Evolutionary conservation across 2,113 vertebrate species (phyloP), one percentile per base, ranked within the genome.

Genomic region (Megaceryle maxima): DNA sequence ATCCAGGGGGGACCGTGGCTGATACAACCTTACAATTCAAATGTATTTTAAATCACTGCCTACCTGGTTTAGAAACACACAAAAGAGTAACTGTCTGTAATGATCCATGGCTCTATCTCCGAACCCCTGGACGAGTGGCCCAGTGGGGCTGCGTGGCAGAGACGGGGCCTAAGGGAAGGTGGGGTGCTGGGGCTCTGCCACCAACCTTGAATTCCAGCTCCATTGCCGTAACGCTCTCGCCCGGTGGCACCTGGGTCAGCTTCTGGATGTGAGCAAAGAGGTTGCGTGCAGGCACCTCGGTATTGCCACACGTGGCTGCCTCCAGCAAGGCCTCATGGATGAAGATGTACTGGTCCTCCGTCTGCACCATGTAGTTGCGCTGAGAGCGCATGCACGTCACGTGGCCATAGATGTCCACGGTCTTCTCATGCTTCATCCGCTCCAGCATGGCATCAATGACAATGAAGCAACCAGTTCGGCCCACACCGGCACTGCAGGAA

Each of bases 341-440:
- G 97, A 99, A 99, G 93, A 99, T 98, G 55, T 99, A 99, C 94
- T 99, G 99, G 97, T 99, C 99, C 97, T 99, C 99, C 1, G 99
- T 99, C 98, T 99, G 99, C 66, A 99, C 99, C 99, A 99, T 99
- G 97, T 99, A 99, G 98, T 99, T 99, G 88, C 99, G 98, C 98
- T 99, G 99, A 3, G 99, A 98, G 24, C 99, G 98, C 99, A 99
- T 99, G 97, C 99, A 99, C 0, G 99, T 99, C 98, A 99, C 99
- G 3, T 99, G 99, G 77, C 99, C 99, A 0, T 99, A 99, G 96
- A 99, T 98, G 97, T 99, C 99, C 41, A 99, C 99, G 0, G 99
- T 98, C 96, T 99, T 99, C 98, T 99, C 99, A 0, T 99, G 99
- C 56, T 99, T 99, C 98, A 99, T 99, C 55, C 99, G 98, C 97